Conservation (phyloP, 2,888 invertebrate genomes). For the Gymnoscelis rufifasciata region DNA sequence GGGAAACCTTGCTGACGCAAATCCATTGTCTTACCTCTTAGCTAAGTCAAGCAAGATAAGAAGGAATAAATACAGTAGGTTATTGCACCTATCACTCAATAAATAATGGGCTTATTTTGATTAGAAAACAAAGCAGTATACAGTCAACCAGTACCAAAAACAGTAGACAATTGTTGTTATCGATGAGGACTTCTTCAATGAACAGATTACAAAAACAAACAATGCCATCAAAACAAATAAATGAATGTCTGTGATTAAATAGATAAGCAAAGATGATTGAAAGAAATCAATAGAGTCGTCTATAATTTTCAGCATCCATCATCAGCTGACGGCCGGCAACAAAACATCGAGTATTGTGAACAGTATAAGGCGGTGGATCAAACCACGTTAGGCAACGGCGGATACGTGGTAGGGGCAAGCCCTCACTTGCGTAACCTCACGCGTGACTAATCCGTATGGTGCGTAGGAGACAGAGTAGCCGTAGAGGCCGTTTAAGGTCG, state of each 20-base stretch:
- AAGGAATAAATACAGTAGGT: constrained; percentile 7
- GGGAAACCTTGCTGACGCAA: constrained; percentile 8
- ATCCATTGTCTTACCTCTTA: constrained; percentile 14
- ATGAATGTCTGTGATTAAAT: background rate
- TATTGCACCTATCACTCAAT: constrained; percentile 18
- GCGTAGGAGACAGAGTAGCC: constrained; percentile 43
- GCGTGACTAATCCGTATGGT: constrained; percentile 51
- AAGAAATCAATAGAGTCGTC: constrained; percentile 5
- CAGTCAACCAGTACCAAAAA: background rate
- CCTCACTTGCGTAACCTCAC: constrained; percentile 47
- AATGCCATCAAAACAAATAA: background rate
- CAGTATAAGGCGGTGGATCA: constrained; percentile 15
- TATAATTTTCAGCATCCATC: constrained; percentile 9
- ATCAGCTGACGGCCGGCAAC: constrained; percentile 23
- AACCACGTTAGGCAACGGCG: constrained; percentile 38
- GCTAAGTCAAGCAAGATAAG: constrained; percentile 1
- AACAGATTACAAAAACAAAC: background rate
- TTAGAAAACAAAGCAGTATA: constrained; percentile 9
- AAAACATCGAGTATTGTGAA: constrained; percentile 21
- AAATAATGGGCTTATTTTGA: constrained; percentile 5
- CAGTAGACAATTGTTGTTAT: background rate
- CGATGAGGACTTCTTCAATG: background rate
- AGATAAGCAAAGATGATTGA: background rate
- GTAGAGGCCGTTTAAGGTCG: constrained; percentile 56
- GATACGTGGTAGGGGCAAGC: constrained; percentile 48